Conservation (phyloP, 2,888 invertebrate genomes). For the Acanthacorydalis orientalis region DNA sequence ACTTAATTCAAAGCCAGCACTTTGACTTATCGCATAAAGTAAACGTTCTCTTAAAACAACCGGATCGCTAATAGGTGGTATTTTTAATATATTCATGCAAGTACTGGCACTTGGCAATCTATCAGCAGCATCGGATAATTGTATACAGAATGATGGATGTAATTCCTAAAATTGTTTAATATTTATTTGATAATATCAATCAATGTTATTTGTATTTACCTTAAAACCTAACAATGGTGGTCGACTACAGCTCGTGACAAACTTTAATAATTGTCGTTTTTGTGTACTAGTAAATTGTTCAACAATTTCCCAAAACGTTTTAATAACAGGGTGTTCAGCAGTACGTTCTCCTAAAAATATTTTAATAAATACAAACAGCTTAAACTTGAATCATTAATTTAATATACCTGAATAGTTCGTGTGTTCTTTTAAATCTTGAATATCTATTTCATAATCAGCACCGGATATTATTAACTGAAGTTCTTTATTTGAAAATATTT, state of each 20-base stretch:
- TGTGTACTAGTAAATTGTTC: conserved; percentile 67
- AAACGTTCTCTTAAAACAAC: conserved; percentile 65
- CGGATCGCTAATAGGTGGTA: conserved; percentile 77
- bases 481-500: conserved; percentile 88
- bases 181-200: background rate
- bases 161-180: conserved; percentile 48
- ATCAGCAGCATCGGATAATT: conserved; percentile 77
- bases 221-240: conserved; percentile 95
- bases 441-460: conserved; percentile 83
- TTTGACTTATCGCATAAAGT: conserved; percentile 84
- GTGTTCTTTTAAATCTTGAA: conserved; percentile 69
- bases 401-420: conserved; percentile 69
- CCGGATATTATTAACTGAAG: conserved; percentile 94
- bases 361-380: background rate
- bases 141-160: conserved; percentile 92
- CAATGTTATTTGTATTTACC: conserved; percentile 30
- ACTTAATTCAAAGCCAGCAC: conserved; percentile 90
- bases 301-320: conserved; percentile 80
- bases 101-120: conserved; percentile 94
- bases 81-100: conserved; percentile 92
- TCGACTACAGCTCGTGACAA: conserved; percentile 95
- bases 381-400: too few relatives aligned
- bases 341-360: conserved; percentile 57
- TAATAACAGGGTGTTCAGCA: conserved; percentile 67
- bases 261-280: conserved; percentile 78